A percentile compares a stretch with the other conserved stretches of the same genome.
phyloP scores from a whole-genome alignment of 2,797 vertebrate genomes.

The Balearica regulorum region DNA sequence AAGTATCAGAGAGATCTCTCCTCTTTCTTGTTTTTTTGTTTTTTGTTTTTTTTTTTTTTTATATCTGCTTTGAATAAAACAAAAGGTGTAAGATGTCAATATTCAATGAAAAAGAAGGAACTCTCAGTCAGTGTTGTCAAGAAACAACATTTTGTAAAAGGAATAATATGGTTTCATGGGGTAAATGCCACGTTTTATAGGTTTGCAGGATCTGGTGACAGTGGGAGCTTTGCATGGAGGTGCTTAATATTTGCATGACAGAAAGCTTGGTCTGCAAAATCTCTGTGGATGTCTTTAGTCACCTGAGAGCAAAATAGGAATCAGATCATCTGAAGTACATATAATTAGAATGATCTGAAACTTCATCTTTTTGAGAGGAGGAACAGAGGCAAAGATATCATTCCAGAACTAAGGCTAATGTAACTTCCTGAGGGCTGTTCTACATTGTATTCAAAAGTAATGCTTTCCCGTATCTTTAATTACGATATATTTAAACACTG shows the following conservation, averaged over 20 bases:
- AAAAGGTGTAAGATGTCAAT: background rate
- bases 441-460: background rate
- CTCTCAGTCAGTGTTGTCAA: background rate
- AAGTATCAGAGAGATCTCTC: background rate
- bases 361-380: background rate
- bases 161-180: background rate
- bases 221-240: background rate
- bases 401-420: background rate
- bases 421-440: background rate
- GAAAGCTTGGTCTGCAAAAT: background rate
- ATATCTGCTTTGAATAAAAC: background rate
- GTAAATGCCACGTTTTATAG: background rate
- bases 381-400: background rate
- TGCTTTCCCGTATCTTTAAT: background rate
- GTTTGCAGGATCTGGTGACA: background rate
- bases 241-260: background rate
- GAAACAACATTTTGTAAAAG: background rate
- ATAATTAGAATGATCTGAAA: background rate
- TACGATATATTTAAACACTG: background rate
- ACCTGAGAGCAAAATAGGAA: background rate
- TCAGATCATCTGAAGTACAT: background rate
- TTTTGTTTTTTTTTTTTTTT: background rate
- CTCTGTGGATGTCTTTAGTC: background rate
- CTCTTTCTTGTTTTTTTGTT: background rate
- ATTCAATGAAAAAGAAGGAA: background rate